Evolutionary conservation across 2,797 vertebrate species (phyloP).

Genomic region (Pangasius djambal): DNA sequence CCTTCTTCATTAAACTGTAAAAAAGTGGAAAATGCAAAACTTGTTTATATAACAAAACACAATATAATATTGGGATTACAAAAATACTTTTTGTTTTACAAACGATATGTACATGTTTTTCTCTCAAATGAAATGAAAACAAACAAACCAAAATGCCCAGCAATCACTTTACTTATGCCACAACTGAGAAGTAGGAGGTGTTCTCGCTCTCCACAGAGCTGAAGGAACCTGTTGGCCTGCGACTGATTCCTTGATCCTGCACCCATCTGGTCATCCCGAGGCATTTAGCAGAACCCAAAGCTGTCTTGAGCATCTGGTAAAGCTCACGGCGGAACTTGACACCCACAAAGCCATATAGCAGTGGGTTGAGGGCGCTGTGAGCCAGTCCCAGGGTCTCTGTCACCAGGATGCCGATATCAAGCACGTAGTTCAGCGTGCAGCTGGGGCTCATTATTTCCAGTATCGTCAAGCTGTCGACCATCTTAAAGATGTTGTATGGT

Average conservation of each 20-base stretch:
- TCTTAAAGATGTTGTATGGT: slow-evolving; percentile 77
- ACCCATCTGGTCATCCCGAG: slow-evolving; percentile 58
- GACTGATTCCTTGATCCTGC: slow-evolving; percentile 49
- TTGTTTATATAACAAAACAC: neutral
- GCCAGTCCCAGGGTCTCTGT: slow-evolving; percentile 77
- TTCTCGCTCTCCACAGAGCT: slow-evolving; percentile 77
- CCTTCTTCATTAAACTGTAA: neutral
- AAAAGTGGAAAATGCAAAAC: neutral
- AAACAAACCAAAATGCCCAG: neutral
- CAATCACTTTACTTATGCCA: slow-evolving; percentile 63
- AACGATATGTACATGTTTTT: neutral
- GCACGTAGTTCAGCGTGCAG: slow-evolving; percentile 64
- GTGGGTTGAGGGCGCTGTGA: slow-evolving; percentile 83
- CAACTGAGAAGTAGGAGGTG: slow-evolving; percentile 74
- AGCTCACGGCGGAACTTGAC: slow-evolving; percentile 83
- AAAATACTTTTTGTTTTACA: neutral
- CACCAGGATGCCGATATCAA: slow-evolving; percentile 76
- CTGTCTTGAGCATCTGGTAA: slow-evolving; percentile 68
- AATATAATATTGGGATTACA: neutral
- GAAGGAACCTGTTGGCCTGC: slow-evolving; percentile 60
- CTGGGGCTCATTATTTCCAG: slow-evolving; percentile 57
- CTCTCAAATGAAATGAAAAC: neutral
- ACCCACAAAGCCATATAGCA: slow-evolving; percentile 83
- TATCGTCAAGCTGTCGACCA: slow-evolving; percentile 70
- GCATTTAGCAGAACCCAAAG: slow-evolving; percentile 63